Percentiles rank a stretch among this genome's conserved stretches.
Evolutionary conservation across 2,113 vertebrate species (phyloP).

Genomic region (Cephalopterus ornatus): DNA sequence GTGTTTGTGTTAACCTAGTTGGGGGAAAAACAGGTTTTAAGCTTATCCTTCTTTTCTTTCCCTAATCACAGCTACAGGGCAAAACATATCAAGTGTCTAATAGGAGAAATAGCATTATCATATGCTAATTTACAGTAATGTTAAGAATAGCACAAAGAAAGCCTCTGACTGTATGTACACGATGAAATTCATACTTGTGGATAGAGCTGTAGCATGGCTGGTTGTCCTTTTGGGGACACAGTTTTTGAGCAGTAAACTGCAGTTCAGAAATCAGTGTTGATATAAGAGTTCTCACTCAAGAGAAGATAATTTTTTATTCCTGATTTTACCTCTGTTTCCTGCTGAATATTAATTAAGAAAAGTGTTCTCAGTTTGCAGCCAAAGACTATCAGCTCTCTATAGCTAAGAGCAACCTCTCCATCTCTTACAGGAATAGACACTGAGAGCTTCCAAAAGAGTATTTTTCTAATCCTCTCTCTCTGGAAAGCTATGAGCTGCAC

Average conservation of each 20-base stretch:
- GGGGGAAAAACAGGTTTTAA: conserved; percentile 13
- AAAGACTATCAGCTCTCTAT: not conserved
- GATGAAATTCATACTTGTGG: not conserved
- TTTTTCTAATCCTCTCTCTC: not conserved
- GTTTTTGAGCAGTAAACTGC: not conserved
- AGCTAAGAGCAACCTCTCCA: not conserved
- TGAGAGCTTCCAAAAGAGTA: not conserved
- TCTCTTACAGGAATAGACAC: not conserved
- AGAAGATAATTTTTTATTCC: not conserved
- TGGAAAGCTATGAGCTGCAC: not conserved
- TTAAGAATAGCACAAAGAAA: not conserved
- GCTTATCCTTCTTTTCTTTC: conserved; percentile 16
- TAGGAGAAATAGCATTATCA: conserved; percentile 22
- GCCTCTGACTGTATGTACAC: not conserved
- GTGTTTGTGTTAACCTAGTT: conserved; percentile 11
- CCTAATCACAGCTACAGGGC: not conserved
- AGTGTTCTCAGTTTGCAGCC: not conserved
- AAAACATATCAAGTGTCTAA: conserved; percentile 33
- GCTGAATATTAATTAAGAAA: not conserved
- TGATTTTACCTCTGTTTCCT: not conserved
- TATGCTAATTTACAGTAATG: conserved; percentile 22
- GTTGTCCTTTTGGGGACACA: not conserved
- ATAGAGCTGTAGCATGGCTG: not conserved
- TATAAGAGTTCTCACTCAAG: not conserved
- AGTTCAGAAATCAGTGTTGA: not conserved